These are phyloP conservation scores for Pachypeltis micranthus DNA, from an alignment of 1,140 invertebrate species.

Conservation along the genomic window DNA sequence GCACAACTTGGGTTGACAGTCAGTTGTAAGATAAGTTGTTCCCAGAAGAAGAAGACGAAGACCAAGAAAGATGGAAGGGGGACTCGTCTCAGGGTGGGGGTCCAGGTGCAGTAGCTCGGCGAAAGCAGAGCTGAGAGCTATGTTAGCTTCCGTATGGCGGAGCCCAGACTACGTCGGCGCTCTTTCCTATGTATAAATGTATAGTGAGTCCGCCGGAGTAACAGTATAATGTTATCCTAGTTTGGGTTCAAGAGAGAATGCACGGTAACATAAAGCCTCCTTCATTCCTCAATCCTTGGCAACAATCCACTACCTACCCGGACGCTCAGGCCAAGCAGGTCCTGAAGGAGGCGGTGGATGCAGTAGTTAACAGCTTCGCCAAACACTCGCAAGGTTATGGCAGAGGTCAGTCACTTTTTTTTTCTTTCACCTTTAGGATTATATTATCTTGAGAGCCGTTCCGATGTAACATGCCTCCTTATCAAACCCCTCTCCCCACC, in stretches of 20 bases:
- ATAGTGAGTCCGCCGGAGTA: background rate
- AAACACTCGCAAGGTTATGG: conserved; percentile 66
- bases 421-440: background rate
- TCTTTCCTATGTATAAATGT: background rate
- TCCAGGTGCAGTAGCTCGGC: background rate
- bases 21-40: background rate
- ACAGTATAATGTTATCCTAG: background rate
- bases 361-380: conserved; percentile 64
- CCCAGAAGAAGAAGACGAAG: background rate
- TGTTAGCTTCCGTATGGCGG: background rate
- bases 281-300: conserved; percentile 18
- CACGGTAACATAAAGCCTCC: conserved; percentile 25
- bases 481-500: conserved; percentile 8
- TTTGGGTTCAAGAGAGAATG: conserved; percentile 14
- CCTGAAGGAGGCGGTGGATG: conserved; percentile 61
- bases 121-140: background rate
- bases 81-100: background rate
- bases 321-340: conserved; percentile 57
- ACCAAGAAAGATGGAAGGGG: background rate
- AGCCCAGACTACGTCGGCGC: background rate
- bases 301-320: conserved; percentile 33
- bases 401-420: conserved; percentile 42
- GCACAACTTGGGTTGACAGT: background rate
- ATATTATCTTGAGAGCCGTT: too few species aligned
- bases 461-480: too few species aligned